These are phyloP conservation scores for Suillia variegata DNA, from an alignment of 2,888 invertebrate species.

Conservation along the genomic window DNA sequence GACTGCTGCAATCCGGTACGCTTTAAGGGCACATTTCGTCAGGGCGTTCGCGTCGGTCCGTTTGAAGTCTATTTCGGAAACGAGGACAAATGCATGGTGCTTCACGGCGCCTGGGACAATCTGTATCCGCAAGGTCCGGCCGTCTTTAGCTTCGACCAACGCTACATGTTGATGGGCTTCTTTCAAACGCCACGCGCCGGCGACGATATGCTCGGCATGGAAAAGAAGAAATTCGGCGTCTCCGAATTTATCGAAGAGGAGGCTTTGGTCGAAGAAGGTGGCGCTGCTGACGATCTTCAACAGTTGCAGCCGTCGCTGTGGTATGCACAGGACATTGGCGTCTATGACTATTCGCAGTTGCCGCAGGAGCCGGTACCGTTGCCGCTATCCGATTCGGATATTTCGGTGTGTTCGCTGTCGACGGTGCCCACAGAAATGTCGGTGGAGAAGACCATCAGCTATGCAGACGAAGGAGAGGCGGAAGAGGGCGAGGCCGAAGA, in stretches of 20 bases:
- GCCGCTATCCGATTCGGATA: slow-evolving; percentile 68
- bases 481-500: slow-evolving; percentile 45
- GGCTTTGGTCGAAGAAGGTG: slow-evolving; percentile 21
- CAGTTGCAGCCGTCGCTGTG: slow-evolving; percentile 64
- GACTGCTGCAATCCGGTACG: slow-evolving; percentile 61
- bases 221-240: slow-evolving; percentile 1
- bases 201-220: neutral
- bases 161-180: slow-evolving; percentile 76
- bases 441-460: slow-evolving; percentile 32
- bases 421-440: slow-evolving; percentile 34
- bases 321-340: slow-evolving; percentile 72
- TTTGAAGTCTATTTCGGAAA: slow-evolving; percentile 74
- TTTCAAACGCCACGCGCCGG: slow-evolving; percentile 64
- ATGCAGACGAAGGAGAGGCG: slow-evolving; percentile 43
- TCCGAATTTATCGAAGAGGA: slow-evolving; percentile 26
- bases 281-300: slow-evolving; percentile 44
- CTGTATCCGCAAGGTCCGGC: slow-evolving; percentile 75
- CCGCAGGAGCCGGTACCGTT: slow-evolving; percentile 74
- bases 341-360: slow-evolving; percentile 71
- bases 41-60: slow-evolving; percentile 75
- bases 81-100: slow-evolving; percentile 63
- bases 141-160: slow-evolving; percentile 77
- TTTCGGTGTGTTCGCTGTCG: slow-evolving; percentile 51
- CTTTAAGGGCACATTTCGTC: slow-evolving; percentile 77
- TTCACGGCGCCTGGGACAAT: slow-evolving; percentile 74